These are phyloP conservation scores for Lacanobia oleracea DNA, from an alignment of 2,888 invertebrate species.

Conservation along the genomic window DNA sequence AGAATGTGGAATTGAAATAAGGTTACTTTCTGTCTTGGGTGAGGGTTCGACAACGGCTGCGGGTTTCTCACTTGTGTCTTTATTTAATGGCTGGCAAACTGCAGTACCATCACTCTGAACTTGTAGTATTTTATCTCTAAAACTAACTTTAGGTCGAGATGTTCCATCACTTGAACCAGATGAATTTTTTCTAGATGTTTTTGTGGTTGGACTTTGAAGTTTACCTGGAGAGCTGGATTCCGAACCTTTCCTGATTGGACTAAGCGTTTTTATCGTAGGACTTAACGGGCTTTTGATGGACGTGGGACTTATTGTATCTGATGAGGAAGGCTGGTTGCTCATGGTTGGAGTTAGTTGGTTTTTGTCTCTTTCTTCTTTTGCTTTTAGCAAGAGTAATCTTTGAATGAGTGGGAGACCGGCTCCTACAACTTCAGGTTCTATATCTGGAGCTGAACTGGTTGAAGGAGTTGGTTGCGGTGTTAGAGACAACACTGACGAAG, in stretches of 20 bases:
- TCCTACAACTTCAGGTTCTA: constrained; percentile 92
- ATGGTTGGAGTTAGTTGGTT: constrained; percentile 84
- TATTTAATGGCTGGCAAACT: constrained; percentile 85
- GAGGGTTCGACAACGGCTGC: constrained; percentile 86
- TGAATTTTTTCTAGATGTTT: constrained; percentile 87
- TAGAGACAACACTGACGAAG: constrained; percentile 81
- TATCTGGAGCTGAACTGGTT: constrained; percentile 90
- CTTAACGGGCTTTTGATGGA: constrained; percentile 89
- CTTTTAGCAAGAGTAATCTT: constrained; percentile 93
- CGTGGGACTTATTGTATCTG: constrained; percentile 88
- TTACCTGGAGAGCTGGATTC: constrained; percentile 88
- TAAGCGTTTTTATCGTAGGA: constrained; percentile 87
- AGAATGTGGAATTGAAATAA: constrained; percentile 88
- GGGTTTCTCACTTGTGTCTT: constrained; percentile 84
- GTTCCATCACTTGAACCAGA: constrained; percentile 86
- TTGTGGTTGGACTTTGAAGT: constrained; percentile 86
- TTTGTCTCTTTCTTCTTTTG: constrained; percentile 93
- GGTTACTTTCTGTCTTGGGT: constrained; percentile 85
- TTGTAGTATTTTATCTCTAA: constrained; percentile 91
- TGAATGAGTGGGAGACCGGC: constrained; percentile 94
- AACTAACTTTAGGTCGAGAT: constrained; percentile 91
- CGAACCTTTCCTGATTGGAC: constrained; percentile 88
- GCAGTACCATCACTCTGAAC: constrained; percentile 89
- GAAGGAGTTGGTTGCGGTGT: constrained; percentile 91
- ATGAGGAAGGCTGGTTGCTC: constrained; percentile 88